phyloP scores from a whole-genome alignment of 2,797 vertebrate genomes.

The Enteromius paludinosus region DNA sequence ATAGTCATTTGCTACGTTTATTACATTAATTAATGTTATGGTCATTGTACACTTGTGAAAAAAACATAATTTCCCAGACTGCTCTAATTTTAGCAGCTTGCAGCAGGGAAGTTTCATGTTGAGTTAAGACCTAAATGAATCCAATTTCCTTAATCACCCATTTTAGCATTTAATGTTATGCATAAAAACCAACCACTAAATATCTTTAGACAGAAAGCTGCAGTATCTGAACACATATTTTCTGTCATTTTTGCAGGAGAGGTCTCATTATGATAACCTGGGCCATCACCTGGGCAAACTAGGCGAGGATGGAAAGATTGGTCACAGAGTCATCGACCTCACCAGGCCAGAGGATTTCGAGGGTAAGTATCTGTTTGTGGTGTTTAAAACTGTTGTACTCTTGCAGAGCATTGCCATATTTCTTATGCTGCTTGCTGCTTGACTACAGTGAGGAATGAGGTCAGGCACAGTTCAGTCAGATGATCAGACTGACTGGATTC shows the following conservation, averaged over 20 bases:
- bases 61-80: neutral
- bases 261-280: constrained; percentile 92
- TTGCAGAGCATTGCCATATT: constrained; percentile 7
- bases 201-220: neutral
- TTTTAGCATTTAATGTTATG: neutral
- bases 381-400: constrained; percentile 16
- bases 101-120: neutral
- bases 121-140: neutral
- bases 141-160: neutral
- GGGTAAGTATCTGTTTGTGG: constrained; percentile 79
- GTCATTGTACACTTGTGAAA: neutral
- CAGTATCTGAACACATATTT: constrained; percentile 25
- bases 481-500: constrained; percentile 31
- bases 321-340: constrained; percentile 95
- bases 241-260: constrained; percentile 81
- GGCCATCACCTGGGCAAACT: constrained; percentile 92
- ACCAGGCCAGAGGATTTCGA: constrained; percentile 98
- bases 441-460: constrained; percentile 28
- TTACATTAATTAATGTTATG: neutral
- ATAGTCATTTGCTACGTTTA: neutral
- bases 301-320: constrained; percentile 93
- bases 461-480: constrained; percentile 18
- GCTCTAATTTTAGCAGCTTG: neutral
- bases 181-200: neutral
- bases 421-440: constrained; percentile 11